Evolutionary conservation across 1,140 invertebrate genomes (phyloP).

Genomic region (Neocloeon triangulifer): DNA sequence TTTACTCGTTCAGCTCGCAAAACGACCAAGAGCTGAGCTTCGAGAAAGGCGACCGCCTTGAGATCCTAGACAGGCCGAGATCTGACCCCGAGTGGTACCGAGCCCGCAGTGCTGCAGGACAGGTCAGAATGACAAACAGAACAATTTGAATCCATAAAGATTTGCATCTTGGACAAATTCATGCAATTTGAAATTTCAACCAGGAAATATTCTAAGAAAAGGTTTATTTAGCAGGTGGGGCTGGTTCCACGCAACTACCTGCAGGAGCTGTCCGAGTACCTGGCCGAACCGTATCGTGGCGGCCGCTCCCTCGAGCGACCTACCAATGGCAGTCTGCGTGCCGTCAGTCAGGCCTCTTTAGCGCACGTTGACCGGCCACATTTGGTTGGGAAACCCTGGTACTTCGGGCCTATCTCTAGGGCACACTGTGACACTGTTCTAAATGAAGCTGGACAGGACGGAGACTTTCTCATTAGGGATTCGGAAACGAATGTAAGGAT

Average conservation of each 20-base stretch:
- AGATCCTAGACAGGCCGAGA: conserved; percentile 82
- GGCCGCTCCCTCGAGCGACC: too few species aligned
- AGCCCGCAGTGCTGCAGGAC: conserved; percentile 77
- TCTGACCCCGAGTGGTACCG: conserved; percentile 94
- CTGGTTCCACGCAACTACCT: conserved; percentile 94
- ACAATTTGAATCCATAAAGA: too few species aligned
- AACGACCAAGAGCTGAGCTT: conserved; percentile 95
- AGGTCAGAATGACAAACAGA: too few species aligned
- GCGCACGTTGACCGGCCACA: conserved; percentile 31
- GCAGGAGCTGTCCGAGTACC: conserved; percentile 66
- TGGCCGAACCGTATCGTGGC: conserved; percentile 55
- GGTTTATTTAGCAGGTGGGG: conserved; percentile 35
- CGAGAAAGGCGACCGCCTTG: conserved; percentile 82
- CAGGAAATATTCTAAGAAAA: too few species aligned
- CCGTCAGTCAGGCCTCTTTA: background rate
- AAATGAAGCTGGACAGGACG: conserved; percentile 83
- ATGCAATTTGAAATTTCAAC: too few species aligned
- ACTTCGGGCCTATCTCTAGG: conserved; percentile 86
- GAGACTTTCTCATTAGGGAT: conserved; percentile 95
- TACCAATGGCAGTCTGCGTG: background rate
- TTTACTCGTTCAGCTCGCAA: conserved; percentile 85
- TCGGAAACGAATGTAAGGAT: conserved; percentile 97
- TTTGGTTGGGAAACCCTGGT: conserved; percentile 72
- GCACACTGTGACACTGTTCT: conserved; percentile 87
- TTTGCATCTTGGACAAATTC: too few species aligned